phyloP scores from a whole-genome alignment of 2,888 invertebrate genomes.

The Malachius bipustulatus region DNA sequence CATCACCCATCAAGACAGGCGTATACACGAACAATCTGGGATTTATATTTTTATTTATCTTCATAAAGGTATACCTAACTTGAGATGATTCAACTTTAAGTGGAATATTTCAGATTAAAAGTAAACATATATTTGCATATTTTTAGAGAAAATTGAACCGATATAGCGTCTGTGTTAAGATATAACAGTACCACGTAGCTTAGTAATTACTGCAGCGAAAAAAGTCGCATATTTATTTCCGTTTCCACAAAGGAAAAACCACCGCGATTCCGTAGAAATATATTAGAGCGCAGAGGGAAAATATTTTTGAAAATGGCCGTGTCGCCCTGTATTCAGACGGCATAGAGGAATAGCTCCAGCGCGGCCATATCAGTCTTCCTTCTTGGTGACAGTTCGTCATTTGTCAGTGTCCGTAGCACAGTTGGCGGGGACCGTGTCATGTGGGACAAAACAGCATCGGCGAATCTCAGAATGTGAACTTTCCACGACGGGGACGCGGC shows the following conservation, averaged over 20 bases:
- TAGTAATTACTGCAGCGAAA: conserved; percentile 36
- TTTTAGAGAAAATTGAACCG: too few relatives aligned
- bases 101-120: too few relatives aligned
- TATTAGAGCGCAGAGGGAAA: conserved; percentile 27
- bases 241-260: conserved; percentile 28
- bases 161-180: too few relatives aligned
- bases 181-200: too few relatives aligned
- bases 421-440: conserved; percentile 39
- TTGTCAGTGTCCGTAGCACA: conserved; percentile 41
- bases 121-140: too few relatives aligned
- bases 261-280: conserved; percentile 29
- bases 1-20: too few relatives aligned
- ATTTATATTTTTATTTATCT: too few relatives aligned
- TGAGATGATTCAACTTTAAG: too few relatives aligned
- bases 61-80: too few relatives aligned
- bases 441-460: conserved; percentile 40
- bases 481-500: conserved; percentile 6
- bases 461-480: conserved; percentile 32
- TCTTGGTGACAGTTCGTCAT: conserved; percentile 43
- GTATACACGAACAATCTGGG: too few relatives aligned
- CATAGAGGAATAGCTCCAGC: conserved; percentile 36
- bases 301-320: conserved; percentile 35
- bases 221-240: conserved; percentile 34
- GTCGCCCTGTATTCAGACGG: conserved; percentile 34
- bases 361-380: conserved; percentile 43